Base-by-base conservation (phyloP, 2,888 invertebrate species). In the Agapostemon virescens region DNA sequence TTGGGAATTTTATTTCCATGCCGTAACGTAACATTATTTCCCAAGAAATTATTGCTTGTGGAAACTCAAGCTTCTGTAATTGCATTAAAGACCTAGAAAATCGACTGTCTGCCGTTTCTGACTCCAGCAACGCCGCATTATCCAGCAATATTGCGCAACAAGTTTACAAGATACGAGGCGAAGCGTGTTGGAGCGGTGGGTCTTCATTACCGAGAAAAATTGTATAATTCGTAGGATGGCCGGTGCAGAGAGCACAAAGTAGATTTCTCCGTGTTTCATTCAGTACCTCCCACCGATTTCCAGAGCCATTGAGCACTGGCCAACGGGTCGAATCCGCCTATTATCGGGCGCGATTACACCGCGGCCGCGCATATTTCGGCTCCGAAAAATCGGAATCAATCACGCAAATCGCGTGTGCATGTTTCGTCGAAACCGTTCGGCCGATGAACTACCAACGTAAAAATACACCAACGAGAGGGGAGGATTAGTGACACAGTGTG, bases 401-500 rank as follows among this genome's bases (percentile, higher is more conserved):
- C 58, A 7, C 26, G 9, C 20, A 20, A 58, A 58, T 58, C 30
- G 58, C 58, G 58, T 58, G 30, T 33, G 30, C 58, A 11, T 1
- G 30, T 30, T 58, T 20, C 30, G 30, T 17, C 30, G 30, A 7
- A 49, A 58, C 58, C 9, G 23, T 5, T 52, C 52, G 23, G 52
- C 9, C 58, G 17, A 3, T 30, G 17, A 30, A 30, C 58, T 30
- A 4, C 0, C 11, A n/a, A 11, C n/a, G 36, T 11, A 5, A 33
- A 23, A 36, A 63, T 63, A 45, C 49, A 33, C 2, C 26, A n/a
- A n/a, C 20, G 38, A n/a, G 20, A 67, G 55, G 75, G 84, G 74
- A 70, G 85, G 85, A 76, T 83, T 84, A 85, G 86, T 83, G 87
- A 89, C 88, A 89, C 83, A 86, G 66, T 74, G 79, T 77, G 75